Conservation (phyloP, 2,113 vertebrate species). For the Neoarius graeffei region DNA sequence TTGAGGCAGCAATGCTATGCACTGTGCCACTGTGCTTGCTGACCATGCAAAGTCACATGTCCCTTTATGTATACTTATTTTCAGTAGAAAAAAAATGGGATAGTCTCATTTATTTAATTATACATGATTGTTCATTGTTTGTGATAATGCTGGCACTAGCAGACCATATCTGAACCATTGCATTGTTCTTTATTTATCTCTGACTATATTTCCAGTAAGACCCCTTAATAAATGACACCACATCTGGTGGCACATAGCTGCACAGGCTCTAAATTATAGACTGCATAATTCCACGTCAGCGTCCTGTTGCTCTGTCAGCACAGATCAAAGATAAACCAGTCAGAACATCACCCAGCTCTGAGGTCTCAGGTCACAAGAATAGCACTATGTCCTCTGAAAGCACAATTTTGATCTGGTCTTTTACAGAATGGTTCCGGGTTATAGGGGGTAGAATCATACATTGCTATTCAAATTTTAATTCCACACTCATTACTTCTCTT, state of each 20-base stretch:
- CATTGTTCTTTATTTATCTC: conserved; percentile 32
- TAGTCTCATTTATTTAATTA: neutral
- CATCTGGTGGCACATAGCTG: conserved; percentile 42
- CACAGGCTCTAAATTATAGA: conserved; percentile 50
- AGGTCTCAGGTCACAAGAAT: conserved; percentile 27
- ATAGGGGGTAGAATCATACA: neutral
- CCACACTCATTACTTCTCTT: neutral
- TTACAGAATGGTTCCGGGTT: conserved; percentile 16
- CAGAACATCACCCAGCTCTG: conserved; percentile 21
- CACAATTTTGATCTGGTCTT: neutral
- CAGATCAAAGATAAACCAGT: conserved; percentile 44
- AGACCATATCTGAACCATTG: neutral
- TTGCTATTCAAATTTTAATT: conserved; percentile 21
- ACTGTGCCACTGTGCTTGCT: neutral
- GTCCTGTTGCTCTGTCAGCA: conserved; percentile 53
- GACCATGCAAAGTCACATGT: neutral
- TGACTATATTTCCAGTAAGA: conserved; percentile 40
- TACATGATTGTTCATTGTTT: neutral
- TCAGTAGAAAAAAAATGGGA: neutral
- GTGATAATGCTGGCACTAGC: conserved; percentile 2
- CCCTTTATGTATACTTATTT: neutral
- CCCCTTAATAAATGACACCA: conserved; percentile 46
- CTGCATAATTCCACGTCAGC: conserved; percentile 36
- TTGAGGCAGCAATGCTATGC: neutral
- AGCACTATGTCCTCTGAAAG: neutral